Base-by-base conservation (phyloP, 2,888 invertebrate species). In the Drosophila meridionalis region DNA sequence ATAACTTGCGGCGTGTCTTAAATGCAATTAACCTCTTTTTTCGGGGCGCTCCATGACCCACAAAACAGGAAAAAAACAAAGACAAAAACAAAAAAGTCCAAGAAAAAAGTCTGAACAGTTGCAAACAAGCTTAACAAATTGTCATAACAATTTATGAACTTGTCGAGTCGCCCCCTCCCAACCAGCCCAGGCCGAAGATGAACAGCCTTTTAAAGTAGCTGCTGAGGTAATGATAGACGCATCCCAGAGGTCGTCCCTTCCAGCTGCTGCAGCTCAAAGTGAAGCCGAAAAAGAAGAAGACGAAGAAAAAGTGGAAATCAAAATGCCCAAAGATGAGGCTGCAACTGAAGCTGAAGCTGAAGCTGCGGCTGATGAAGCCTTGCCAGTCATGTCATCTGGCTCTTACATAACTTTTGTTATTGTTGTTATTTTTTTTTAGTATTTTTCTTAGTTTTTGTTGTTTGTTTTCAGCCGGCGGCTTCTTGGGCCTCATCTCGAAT, bases 81-180 rank as follows among this genome's bases (percentile, higher is more conserved):
- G 20, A 20, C 20, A 4, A 34, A 36, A 7, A 11, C 1, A 20
- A 32, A 30, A 36, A 9, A 43, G n/a, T 42, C 11, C 2, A 9
- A 26, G 28, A 47, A 42, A 20, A 56, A 28, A 40, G 36, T n/a
- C 8, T 12, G 45, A 60, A 42, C 45, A 56, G 30, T 14, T 40
- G 34, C 14, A 26, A 57, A 28, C 32, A 55, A 64, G 42, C 59
- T 80, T 61, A 75, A 75, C 75, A 69, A 70, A 78, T 73, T 76
- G 87, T 81, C 82, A 83, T 64, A 76, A 83, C 83, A 80, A 86
- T 83, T 83, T 87, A 83, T 87, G 70, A 60, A 83, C 78, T 61
- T 71, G 67, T 71, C 36, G 65, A 40, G 45, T 56, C 60, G 68
- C 52, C 34, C 34, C 20, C 20, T 52, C 71, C 73, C 38, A 45